Percentiles rank a stretch among this genome's conserved stretches.
phyloP scores from a whole-genome alignment of 37 sponge, comb jelly and placozoan species.

The Geodia barretti region DNA sequence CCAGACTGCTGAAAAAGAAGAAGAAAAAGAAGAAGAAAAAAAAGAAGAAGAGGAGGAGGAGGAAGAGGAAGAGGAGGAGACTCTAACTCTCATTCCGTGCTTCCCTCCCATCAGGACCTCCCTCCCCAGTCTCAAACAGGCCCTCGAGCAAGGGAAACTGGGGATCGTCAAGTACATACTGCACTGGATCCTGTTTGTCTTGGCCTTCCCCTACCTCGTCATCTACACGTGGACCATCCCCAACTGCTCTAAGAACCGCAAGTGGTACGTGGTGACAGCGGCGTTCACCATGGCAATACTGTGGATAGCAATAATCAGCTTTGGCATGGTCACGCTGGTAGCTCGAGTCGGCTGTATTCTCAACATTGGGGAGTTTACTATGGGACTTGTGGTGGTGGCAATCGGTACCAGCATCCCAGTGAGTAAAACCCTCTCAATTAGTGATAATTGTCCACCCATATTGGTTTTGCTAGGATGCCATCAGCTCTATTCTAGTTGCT shows the following conservation, averaged over 20 bases:
- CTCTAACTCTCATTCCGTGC: conserved; percentile 37
- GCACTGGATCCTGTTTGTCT: conserved; percentile 69
- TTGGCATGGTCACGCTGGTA: conserved; percentile 72
- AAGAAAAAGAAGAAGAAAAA: too few species aligned
- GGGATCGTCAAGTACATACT: conserved; percentile 40
- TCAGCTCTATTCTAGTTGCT: conserved; percentile 87
- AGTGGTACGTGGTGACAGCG: conserved; percentile 53
- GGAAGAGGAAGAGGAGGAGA: conserved; percentile 29
- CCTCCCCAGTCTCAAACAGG: conserved; percentile 34
- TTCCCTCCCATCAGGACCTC: conserved; percentile 61
- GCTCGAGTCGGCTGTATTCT: conserved; percentile 78
- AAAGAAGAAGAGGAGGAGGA: too few species aligned
- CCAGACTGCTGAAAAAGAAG: too few species aligned
- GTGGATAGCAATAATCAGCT: conserved; percentile 86
- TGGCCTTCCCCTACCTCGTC: conserved; percentile 78
- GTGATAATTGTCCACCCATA: not conserved
- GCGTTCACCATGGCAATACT: conserved; percentile 74
- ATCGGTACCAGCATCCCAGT: conserved; percentile 88
- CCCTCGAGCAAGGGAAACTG: conserved; percentile 24
- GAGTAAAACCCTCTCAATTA: conserved; percentile 11
- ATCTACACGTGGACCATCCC: conserved; percentile 89
- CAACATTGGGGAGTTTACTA: conserved; percentile 59
- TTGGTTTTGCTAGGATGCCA: conserved; percentile 33
- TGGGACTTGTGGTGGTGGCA: conserved; percentile 89
- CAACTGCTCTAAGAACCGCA: conserved; percentile 62